Percentiles rank a stretch among this genome's conserved stretches.
phyloP scores from a whole-genome alignment of 2,888 invertebrate species.

The Prenolepis imparis region DNA sequence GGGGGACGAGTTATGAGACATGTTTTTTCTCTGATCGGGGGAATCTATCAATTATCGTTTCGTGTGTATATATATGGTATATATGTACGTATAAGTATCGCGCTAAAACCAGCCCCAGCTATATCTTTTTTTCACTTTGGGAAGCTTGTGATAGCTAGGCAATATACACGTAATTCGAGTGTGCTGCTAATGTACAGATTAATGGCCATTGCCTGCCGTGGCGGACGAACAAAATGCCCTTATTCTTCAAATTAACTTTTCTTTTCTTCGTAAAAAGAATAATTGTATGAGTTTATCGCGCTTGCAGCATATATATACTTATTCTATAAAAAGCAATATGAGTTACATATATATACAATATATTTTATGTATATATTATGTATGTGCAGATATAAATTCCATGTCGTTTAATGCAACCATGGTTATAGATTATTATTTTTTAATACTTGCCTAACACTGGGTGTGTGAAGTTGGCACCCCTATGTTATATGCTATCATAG shows the following conservation, averaged over 20 bases:
- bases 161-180: conserved; percentile 67
- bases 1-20: conserved; percentile 20
- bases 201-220: conserved; percentile 61
- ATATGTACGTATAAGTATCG: neutral
- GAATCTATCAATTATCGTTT: conserved; percentile 68
- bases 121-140: conserved; percentile 5
- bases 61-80: neutral
- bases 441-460: neutral
- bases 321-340: neutral
- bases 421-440: conserved; percentile 53
- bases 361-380: neutral
- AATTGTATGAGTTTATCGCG: neutral
- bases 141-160: conserved; percentile 47
- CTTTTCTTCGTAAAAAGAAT: neutral
- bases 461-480: too few species aligned
- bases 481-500: too few species aligned
- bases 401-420: conserved; percentile 8
- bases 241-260: conserved; percentile 70
- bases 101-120: neutral
- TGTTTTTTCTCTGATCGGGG: conserved; percentile 61
- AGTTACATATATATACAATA: neutral
- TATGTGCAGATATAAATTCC: neutral
- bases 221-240: conserved; percentile 58
- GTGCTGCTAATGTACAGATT: conserved; percentile 69
- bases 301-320: neutral